Evolutionary conservation across 2,888 invertebrate genomes (phyloP), one percentile per base, ranked within the genome.

Genomic region (Dasysyrphus tricinctus): DNA sequence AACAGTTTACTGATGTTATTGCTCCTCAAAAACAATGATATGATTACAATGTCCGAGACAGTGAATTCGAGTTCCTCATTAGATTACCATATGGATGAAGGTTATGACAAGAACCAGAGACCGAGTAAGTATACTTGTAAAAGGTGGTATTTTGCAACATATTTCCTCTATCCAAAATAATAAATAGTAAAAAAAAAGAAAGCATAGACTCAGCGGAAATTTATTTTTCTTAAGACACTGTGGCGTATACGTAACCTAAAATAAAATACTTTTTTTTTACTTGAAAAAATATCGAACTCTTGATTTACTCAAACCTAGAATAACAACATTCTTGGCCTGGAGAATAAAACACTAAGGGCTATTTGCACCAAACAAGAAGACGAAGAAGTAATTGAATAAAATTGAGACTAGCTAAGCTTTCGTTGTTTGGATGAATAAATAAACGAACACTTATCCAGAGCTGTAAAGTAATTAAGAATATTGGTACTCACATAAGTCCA

Each of bases 81-180:
- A 79, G 88, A 89, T 56, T 90, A 89, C 59, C 67, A 80, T 34
- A 88, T 89, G 67, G 88, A 88, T 9, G 80, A 88, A 8, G 88
- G 88, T 72, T 90, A 90, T 65, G 90, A 90, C 74, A 90, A 89
- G 76, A 90, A 90, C 76, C 88, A 88, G 76, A 88, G 90, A 79
- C 90, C 90, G 76, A 89, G 90, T 90, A 88, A 88, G 90, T 89
- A 34, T n/a, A n/a, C 3, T 12, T 39, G 0, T 12, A 4, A 12
- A 29, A 24, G 9, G 6, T 2, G 34, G 11, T 34, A 7, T n/a
- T n/a, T 44, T 44, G 7, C 0, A 14, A 42, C 5, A 14, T 14
- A 14, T 6, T 44, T 5, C 3, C 8, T 8, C 7, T 3, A 8
- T 47, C 5, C 5, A 8, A 49, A 19, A 49, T 0, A 49, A 5